Percentiles rank a stretch among this genome's conserved stretches.
Evolutionary conservation across 1,140 invertebrate genomes (phyloP).

Genomic region (Dysdera silvatica): DNA sequence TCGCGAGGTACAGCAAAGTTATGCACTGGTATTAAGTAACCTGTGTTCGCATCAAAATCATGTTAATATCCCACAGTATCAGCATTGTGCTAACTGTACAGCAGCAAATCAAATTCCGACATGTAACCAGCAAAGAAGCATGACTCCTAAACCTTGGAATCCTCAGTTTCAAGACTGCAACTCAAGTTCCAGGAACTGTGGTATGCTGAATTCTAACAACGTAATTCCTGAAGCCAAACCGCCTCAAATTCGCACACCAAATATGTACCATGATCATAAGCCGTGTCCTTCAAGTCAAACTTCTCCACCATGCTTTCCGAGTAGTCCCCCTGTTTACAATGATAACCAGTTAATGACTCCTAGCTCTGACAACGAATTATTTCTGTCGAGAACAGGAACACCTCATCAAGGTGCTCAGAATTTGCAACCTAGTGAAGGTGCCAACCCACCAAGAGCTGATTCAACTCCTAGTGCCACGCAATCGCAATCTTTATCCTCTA

Average conservation of each 20-base stretch:
- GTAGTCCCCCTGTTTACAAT: no score
- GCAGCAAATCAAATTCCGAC: background rate
- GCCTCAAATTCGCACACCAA: background rate
- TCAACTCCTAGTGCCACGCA: background rate
- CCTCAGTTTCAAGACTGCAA: background rate
- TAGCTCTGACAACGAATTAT: background rate
- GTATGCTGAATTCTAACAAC: slow-evolving; percentile 1
- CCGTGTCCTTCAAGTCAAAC: no score
- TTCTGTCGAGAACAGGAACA: background rate
- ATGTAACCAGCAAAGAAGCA: background rate
- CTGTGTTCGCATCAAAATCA: no score
- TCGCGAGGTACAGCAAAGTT: no score
- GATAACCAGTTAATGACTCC: background rate
- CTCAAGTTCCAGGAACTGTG: background rate
- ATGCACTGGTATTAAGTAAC: no score
- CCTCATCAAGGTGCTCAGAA: background rate
- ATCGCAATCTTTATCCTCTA: slow-evolving; percentile 42
- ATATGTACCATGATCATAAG: no score
- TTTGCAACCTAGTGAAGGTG: background rate
- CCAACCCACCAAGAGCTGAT: background rate
- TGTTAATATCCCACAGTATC: slow-evolving; percentile 10
- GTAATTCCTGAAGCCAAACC: background rate
- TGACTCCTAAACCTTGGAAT: background rate
- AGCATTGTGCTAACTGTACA: slow-evolving; percentile 11
- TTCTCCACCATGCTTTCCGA: no score